Conservation (phyloP, 1,140 invertebrate genomes). For the Brachionus rotundiformis region DNA sequence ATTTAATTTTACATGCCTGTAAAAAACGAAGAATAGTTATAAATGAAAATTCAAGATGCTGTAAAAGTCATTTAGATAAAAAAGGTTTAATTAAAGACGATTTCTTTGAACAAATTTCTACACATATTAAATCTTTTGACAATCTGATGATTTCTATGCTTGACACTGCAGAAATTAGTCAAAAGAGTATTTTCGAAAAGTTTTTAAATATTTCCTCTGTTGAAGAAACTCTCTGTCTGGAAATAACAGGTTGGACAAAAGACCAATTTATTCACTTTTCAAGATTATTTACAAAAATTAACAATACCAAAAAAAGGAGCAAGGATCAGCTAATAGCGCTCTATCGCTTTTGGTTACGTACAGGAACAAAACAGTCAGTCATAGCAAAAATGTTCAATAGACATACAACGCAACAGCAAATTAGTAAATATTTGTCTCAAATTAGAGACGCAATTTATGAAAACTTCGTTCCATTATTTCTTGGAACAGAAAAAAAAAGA, state of each 20-base stretch:
- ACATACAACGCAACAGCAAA: neutral
- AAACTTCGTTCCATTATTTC: constrained; percentile 6
- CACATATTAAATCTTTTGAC: neutral
- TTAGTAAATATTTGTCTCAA: constrained; percentile 6
- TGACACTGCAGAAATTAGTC: neutral
- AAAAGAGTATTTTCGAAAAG: constrained; percentile 14
- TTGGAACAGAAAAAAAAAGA: neutral
- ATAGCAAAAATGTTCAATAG: neutral
- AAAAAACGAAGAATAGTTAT: constrained; percentile 1
- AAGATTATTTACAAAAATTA: neutral
- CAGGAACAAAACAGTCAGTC: neutral
- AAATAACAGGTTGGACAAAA: constrained; percentile 21
- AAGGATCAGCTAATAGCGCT: constrained; percentile 24
- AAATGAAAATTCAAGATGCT: constrained; percentile 6
- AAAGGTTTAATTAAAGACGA: neutral
- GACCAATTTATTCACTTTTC: neutral
- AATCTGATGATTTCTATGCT: neutral
- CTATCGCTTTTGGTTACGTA: constrained; percentile 17
- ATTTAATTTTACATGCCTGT: neutral
- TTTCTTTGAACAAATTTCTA: neutral
- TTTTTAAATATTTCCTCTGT: neutral
- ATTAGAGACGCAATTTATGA: constrained; percentile 25
- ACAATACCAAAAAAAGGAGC: neutral
- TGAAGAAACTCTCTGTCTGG: neutral
- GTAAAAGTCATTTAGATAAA: constrained; percentile 15